phyloP scores from a whole-genome alignment of 2,888 invertebrate genomes.

The Argynnis bischoffii region DNA sequence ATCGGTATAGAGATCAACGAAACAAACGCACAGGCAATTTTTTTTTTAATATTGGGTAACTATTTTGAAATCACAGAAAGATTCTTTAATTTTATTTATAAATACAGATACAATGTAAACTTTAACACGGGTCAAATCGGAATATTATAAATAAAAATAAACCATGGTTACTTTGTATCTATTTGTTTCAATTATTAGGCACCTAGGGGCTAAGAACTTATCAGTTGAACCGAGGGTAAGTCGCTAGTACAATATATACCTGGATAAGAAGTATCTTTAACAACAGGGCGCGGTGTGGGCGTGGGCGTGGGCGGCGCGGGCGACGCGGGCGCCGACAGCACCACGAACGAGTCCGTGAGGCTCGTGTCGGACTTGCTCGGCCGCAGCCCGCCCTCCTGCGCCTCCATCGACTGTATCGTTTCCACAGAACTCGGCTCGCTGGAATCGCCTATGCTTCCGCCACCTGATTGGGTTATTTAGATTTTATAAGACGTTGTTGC shows the following conservation, averaged over 20 bases:
- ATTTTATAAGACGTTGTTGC: neutral
- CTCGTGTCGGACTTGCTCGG: conserved; percentile 96
- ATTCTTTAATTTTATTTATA: too few species aligned
- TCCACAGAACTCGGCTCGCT: conserved; percentile 67
- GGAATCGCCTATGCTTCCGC: conserved; percentile 80
- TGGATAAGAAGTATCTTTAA: conserved; percentile 31
- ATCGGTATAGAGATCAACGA: too few species aligned
- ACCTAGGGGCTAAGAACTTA: too few species aligned
- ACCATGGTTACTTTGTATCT: too few species aligned
- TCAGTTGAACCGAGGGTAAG: neutral
- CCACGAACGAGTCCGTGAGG: conserved; percentile 94
- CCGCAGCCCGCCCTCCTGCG: conserved; percentile 82
- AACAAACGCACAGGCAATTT: too few species aligned
- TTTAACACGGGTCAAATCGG: too few species aligned
- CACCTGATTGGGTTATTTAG: conserved; percentile 60
- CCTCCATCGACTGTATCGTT: conserved; percentile 42
- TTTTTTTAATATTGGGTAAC: too few species aligned
- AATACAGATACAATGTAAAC: too few species aligned
- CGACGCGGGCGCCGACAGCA: conserved; percentile 84
- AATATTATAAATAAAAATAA: too few species aligned
- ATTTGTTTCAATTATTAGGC: too few species aligned
- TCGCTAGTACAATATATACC: conserved; percentile 21
- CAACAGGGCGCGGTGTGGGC: conserved; percentile 37
- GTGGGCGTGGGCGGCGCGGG: conserved; percentile 45
- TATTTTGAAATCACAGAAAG: too few species aligned